Conservation (phyloP, 2,888 invertebrate species). For the Emesis russula region DNA sequence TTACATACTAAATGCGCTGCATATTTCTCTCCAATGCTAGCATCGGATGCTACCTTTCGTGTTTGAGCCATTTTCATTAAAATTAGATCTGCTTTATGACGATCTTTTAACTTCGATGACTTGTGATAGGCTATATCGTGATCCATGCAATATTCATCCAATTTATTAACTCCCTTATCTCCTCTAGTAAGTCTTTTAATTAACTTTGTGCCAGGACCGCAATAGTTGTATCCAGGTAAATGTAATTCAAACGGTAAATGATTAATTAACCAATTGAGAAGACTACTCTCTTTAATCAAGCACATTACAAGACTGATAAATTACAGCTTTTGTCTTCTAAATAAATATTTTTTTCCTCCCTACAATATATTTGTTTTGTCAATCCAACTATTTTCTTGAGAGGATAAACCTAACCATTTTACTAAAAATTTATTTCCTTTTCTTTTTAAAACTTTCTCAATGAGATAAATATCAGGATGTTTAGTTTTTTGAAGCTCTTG, state of each 20-base stretch:
- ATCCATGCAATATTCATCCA: constrained; percentile 25
- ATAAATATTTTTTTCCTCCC: constrained; percentile 2
- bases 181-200: constrained; percentile 22
- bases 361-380: constrained; percentile 52
- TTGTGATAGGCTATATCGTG: constrained; percentile 40
- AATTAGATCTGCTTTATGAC: constrained; percentile 89
- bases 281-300: constrained; percentile 37
- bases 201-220: constrained; percentile 35
- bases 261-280: constrained; percentile 64
- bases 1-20: constrained; percentile 52
- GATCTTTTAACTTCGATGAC: constrained; percentile 56
- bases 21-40: constrained; percentile 40
- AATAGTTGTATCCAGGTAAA: constrained; percentile 81
- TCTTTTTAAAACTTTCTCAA: constrained; percentile 59
- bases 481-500: constrained; percentile 71
- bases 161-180: constrained; percentile 18
- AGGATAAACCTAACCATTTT: neutral
- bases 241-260: constrained; percentile 80
- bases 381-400: constrained; percentile 69
- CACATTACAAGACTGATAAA: neutral
- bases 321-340: neutral
- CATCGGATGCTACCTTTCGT: constrained; percentile 38
- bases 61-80: constrained; percentile 89
- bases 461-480: constrained; percentile 34
- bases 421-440: constrained; percentile 9